phyloP scores from a whole-genome alignment of 2,113 vertebrate genomes.

The Onychorhynchus coronatus region DNA sequence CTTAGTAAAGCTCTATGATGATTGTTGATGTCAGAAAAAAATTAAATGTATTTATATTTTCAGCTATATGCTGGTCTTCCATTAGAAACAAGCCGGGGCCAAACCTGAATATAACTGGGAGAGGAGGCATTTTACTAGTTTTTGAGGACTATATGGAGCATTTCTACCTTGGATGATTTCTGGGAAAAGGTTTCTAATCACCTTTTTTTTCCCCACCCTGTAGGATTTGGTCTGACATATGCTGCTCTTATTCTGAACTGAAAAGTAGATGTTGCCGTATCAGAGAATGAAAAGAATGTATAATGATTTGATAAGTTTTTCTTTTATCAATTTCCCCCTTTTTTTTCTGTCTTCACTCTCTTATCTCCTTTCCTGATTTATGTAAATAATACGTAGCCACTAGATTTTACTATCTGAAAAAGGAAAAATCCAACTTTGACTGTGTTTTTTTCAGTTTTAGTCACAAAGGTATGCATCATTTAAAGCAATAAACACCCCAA shows the following conservation, averaged over 20 bases:
- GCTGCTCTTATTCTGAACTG: not conserved
- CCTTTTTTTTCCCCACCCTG: not conserved
- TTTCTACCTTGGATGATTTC: not conserved
- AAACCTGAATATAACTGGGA: not conserved
- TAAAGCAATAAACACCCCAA: not conserved
- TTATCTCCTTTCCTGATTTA: not conserved
- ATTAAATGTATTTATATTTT: not conserved
- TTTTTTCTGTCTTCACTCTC: not conserved
- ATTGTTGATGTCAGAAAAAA: not conserved
- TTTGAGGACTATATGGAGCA: not conserved
- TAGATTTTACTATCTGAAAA: not conserved
- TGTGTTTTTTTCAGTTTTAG: not conserved
- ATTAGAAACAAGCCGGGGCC: not conserved
- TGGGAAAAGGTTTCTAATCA: not conserved
- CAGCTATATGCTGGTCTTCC: not conserved
- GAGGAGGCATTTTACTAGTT: not conserved
- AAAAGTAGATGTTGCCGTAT: not conserved
- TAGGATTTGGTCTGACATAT: not conserved
- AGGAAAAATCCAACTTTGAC: not conserved
- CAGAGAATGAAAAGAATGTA: not conserved
- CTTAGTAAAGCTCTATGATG: constrained; percentile 1
- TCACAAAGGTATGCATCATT: not conserved
- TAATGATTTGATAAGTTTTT: not conserved
- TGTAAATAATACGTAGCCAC: not conserved
- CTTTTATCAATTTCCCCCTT: fast-evolving